A percentile compares a stretch with the other conserved stretches of the same genome.
Evolutionary conservation across 2,113 vertebrate species (phyloP).

Genomic region (Clinocottus analis): DNA sequence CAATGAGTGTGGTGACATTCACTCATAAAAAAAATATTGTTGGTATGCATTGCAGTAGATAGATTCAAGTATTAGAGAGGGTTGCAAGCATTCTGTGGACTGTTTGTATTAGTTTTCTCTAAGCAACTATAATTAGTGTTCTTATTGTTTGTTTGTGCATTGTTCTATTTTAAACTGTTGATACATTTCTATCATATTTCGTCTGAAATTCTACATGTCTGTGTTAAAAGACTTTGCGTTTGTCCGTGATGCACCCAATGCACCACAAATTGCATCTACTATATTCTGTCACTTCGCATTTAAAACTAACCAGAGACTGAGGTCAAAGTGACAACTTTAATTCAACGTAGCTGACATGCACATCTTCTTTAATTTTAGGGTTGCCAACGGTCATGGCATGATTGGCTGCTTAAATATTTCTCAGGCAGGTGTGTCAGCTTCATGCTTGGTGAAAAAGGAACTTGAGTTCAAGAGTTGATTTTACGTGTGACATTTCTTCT

Average conservation of each 20-base stretch:
- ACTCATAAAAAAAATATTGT: slow-evolving; percentile 35
- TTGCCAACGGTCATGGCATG: background rate
- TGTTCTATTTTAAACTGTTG: background rate
- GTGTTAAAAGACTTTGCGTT: background rate
- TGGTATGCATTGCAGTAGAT: background rate
- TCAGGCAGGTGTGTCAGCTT: background rate
- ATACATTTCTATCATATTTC: background rate
- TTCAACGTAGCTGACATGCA: background rate
- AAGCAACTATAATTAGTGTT: background rate
- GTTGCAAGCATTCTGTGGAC: background rate
- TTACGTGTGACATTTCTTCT: background rate
- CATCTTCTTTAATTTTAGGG: background rate
- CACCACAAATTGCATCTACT: background rate
- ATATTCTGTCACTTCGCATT: background rate
- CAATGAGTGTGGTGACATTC: slow-evolving; percentile 35
- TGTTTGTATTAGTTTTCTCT: background rate
- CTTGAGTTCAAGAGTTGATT: background rate
- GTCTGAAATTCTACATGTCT: background rate
- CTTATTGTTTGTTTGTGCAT: background rate
- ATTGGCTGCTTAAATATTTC: background rate
- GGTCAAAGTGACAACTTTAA: background rate
- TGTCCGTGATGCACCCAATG: background rate
- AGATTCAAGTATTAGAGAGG: background rate
- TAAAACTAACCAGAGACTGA: background rate
- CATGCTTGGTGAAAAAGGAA: background rate